These are phyloP conservation scores for Trinectes maculatus DNA, from an alignment of 2,113 vertebrate species.

Conservation along the genomic window DNA sequence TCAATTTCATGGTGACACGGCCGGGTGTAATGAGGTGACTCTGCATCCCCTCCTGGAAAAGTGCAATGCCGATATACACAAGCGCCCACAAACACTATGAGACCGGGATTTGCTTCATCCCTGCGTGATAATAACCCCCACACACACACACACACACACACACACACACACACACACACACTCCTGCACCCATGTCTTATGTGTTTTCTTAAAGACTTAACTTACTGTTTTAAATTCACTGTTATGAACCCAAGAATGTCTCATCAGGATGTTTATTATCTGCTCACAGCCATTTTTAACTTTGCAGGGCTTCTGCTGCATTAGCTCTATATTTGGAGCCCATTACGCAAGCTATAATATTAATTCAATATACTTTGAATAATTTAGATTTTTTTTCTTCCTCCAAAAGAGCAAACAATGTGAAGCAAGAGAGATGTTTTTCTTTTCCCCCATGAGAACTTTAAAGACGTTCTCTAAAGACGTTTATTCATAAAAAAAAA, in stretches of 20 bases:
- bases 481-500: not conserved
- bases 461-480: no score
- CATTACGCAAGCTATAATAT: not conserved
- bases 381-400: not conserved
- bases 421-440: not conserved
- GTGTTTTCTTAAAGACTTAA: constrained; percentile 6
- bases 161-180: no score
- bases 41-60: constrained; percentile 30
- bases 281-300: not conserved
- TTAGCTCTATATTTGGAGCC: not conserved
- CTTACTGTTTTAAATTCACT: not conserved
- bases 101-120: constrained; percentile 13
- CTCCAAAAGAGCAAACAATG: not conserved
- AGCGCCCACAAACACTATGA: constrained; percentile 17
- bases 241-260: not conserved
- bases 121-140: no score
- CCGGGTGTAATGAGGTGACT: constrained; percentile 68
- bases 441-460: no score
- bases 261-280: not conserved
- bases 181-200: not conserved
- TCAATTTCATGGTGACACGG: constrained; percentile 78
- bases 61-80: constrained; percentile 37
- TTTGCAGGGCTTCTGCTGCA: not conserved
- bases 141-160: no score
- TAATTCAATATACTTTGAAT: not conserved